Base-by-base conservation (phyloP, 2,797 vertebrate genomes). In the Acanthurus leucopareius region DNA sequence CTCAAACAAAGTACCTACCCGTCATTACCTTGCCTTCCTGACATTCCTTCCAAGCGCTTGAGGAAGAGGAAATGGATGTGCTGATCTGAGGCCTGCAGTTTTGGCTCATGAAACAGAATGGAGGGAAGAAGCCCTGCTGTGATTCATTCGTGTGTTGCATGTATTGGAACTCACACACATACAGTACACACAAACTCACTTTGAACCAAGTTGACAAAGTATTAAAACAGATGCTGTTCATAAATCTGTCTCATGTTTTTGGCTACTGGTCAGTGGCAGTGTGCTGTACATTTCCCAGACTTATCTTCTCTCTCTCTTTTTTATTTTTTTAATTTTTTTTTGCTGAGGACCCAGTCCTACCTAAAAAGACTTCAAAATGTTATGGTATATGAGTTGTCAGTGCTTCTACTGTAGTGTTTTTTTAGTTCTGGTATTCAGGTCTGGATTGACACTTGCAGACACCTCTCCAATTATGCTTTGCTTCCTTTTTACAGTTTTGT, bases 61-160 rank as follows among this genome's bases (percentile, higher is more conserved):
- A 80, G 86, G 88, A 93, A 89, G 65, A 80, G 83, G 86, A 87
- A 91, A 81, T 35, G 53, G 76, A 77, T 77, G 83, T 75, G 83
- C 75, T 65, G 80, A 77, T 85, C 78, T 35, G 69, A 81, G 67
- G 54, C 71, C 62, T 73, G 69, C 47, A 68, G 77, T 53, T 66
- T 72, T 71, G 84, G 49, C 73, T 19, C 35, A 1, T 56, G 52
- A 19, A 58, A 63, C 69, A 66, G 73, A 91, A 83, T 83, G 35
- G 64, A 73, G 70, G 84, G 83, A 88, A 90, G 84, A 73, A 85
- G 42, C 79, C 88, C 81, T 45, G 75, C 84, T 70, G 87, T 58
- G 89, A 78, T 80, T 73, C 61, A 68, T 88, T 85, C 67, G 68
- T 82, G 69, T 69, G 75, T 71, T 20, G 66, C 47, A 19, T 52